A percentile compares a stretch with the other conserved stretches of the same genome.
These are phyloP conservation scores for Opisthograptis luteolata DNA, from an alignment of 2,888 invertebrate genomes.

Conservation along the genomic window DNA sequence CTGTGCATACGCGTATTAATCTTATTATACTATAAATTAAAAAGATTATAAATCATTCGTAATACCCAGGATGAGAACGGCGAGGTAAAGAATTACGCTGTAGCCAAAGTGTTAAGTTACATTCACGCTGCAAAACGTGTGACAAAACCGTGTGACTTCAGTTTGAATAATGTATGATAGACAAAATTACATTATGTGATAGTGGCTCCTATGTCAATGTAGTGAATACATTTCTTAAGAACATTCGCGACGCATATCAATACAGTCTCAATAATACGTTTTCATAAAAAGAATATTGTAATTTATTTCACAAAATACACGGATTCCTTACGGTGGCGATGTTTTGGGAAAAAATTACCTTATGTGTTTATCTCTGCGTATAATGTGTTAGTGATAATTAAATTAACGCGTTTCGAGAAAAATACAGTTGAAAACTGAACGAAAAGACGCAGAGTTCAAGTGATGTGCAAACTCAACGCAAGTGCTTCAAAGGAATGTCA, in stretches of 20 bases:
- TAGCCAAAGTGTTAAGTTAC: slow-evolving; percentile 6
- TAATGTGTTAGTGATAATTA: neutral
- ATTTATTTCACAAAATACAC: no score
- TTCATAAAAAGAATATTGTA: no score
- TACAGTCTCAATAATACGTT: no score
- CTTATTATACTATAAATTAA: slow-evolving; percentile 27
- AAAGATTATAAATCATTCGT: slow-evolving; percentile 19
- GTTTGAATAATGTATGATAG: slow-evolving; percentile 1
- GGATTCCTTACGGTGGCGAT: no score
- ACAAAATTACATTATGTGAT: neutral
- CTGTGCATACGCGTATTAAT: slow-evolving; percentile 44
- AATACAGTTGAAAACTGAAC: neutral
- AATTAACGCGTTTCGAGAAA: neutral
- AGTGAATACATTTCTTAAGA: neutral
- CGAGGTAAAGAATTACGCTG: slow-evolving; percentile 10
- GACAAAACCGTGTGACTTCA: neutral
- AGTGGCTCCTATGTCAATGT: neutral
- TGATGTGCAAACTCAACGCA: neutral
- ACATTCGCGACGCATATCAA: neutral
- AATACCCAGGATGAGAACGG: slow-evolving; percentile 9
- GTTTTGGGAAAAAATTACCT: no score
- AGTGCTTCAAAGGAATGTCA: neutral
- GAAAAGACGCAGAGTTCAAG: neutral
- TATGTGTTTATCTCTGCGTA: neutral
- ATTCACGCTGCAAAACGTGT: slow-evolving; percentile 1